Conservation (phyloP, 2,113 vertebrate species). For the Vulpes vulpes region DNA sequence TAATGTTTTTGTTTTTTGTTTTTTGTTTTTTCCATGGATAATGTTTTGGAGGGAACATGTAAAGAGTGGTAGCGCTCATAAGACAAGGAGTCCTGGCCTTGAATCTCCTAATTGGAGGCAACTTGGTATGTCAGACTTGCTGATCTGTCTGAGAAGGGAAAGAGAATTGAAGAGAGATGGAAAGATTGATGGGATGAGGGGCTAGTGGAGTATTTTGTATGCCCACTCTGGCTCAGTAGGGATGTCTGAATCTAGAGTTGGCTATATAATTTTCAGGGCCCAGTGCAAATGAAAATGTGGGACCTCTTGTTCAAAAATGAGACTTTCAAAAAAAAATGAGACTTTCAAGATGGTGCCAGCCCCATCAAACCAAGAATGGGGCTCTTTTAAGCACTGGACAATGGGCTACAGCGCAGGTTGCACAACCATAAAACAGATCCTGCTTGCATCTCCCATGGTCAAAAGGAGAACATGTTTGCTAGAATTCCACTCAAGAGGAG, state of each 20-base stretch:
- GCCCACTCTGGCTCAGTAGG: neutral
- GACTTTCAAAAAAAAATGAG: conserved; percentile 44
- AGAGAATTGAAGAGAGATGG: neutral
- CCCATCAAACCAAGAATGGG: neutral
- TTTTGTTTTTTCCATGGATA: neutral
- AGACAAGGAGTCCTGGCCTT: neutral
- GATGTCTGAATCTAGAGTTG: neutral
- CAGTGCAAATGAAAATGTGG: neutral
- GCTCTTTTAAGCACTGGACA: neutral
- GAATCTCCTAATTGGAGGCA: neutral
- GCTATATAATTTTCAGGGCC: neutral
- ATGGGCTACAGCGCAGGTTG: neutral
- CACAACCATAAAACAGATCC: neutral
- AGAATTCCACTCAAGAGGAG: neutral
- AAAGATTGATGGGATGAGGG: neutral
- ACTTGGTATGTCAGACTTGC: neutral
- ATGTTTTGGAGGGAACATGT: neutral
- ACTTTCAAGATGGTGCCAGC: neutral
- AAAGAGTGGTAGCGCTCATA: neutral
- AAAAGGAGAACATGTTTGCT: neutral
- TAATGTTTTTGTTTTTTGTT: neutral
- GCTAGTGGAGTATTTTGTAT: neutral
- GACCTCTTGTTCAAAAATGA: neutral
- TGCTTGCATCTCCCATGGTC: neutral
- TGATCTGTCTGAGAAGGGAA: neutral